Conservation (phyloP, 2,888 invertebrate genomes). For the Ochlodes sylvanus region DNA sequence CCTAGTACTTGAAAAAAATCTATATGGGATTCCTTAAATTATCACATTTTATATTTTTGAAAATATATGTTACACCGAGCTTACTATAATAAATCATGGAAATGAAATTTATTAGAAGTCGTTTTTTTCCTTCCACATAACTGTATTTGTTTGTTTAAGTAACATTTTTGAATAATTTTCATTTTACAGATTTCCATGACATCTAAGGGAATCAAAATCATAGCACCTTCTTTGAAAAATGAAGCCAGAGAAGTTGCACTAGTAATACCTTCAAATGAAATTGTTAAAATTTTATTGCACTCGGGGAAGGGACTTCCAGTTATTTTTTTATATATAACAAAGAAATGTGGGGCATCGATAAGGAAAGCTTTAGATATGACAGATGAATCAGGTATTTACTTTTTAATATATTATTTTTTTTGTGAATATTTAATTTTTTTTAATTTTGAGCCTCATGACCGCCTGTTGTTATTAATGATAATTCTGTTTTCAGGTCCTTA, state of each 20-base stretch:
- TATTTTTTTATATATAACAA: conserved; percentile 91
- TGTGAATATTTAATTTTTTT: too few species aligned
- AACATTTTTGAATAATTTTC: conserved; percentile 6
- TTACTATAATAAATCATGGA: too few species aligned
- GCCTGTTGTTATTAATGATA: neutral
- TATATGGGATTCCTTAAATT: too few species aligned
- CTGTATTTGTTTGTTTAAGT: too few species aligned
- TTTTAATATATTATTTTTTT: too few species aligned
- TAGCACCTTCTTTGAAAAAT: conserved; percentile 85
- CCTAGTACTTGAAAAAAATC: too few species aligned
- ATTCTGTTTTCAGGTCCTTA: conserved; percentile 70
- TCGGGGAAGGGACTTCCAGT: conserved; percentile 91
- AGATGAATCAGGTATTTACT: conserved; percentile 70
- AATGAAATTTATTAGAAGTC: too few species aligned
- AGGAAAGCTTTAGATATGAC: conserved; percentile 89
- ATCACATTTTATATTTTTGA: too few species aligned
- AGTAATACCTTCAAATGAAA: conserved; percentile 88
- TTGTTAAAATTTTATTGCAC: conserved; percentile 91
- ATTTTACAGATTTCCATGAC: conserved; percentile 83
- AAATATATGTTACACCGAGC: too few species aligned
- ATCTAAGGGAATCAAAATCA: conserved; percentile 85
- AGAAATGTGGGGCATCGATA: conserved; percentile 88
- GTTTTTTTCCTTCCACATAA: too few species aligned
- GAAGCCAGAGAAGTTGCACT: conserved; percentile 85
- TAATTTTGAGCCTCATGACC: too few species aligned